These are phyloP conservation scores for Diplazon laetatorius DNA, from an alignment of 2,888 invertebrate species.

Conservation along the genomic window DNA sequence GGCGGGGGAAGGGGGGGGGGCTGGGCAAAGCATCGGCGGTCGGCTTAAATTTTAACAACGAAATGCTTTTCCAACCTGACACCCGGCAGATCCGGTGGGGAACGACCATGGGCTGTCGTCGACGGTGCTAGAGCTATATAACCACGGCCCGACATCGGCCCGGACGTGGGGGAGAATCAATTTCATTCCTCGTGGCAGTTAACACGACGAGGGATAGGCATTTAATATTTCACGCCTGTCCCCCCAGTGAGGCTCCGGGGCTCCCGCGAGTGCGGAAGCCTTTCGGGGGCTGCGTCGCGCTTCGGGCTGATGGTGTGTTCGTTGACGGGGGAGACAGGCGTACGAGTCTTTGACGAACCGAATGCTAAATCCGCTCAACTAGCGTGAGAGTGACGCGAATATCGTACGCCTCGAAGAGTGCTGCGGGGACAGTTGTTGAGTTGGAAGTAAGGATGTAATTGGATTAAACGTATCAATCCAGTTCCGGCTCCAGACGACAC, in stretches of 20 bases:
- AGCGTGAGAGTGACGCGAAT: no score
- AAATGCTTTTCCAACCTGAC: conserved; percentile 69
- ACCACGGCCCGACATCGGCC: conserved; percentile 52
- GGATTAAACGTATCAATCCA: no score
- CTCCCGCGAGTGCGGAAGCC: conserved; percentile 35
- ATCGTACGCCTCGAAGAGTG: no score
- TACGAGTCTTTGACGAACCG: no score
- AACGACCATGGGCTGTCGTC: conserved; percentile 9
- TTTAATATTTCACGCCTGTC: conserved; percentile 72
- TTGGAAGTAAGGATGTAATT: no score
- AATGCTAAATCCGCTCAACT: no score
- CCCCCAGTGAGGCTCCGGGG: conserved; percentile 44
- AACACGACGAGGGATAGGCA: conserved; percentile 69
- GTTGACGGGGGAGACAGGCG: no score
- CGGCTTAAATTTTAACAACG: conserved; percentile 70
- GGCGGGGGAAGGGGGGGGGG: background rate
- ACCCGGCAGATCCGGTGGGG: conserved; percentile 56
- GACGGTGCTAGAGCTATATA: conserved; percentile 22
- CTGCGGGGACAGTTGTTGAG: no score
- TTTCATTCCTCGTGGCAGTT: conserved; percentile 69
- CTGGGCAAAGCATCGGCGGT: conserved; percentile 53
- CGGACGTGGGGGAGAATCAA: conserved; percentile 70
- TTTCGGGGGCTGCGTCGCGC: conserved; percentile 30
- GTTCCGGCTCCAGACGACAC: no score
- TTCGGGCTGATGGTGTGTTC: background rate